Conservation (phyloP, 1,140 invertebrate species). For the Saccostrea glomerata region DNA sequence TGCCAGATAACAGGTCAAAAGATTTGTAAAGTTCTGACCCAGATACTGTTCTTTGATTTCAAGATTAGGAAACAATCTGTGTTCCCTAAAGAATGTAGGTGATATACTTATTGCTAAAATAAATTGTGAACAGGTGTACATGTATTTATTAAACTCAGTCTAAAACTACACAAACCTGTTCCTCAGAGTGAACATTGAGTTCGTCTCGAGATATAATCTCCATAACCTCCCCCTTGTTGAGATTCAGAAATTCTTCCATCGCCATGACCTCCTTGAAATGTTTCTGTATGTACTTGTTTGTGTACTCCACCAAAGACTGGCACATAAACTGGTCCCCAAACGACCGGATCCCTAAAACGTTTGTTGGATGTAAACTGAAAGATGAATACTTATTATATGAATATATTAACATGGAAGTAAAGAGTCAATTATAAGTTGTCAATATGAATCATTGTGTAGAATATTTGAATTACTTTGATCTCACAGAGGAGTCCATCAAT, state of each 20-base stretch:
- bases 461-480: too few species aligned
- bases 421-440: too few species aligned
- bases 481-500: too few species aligned
- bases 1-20: too few species aligned
- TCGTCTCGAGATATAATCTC: conserved; percentile 89
- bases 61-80: too few species aligned
- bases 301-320: conserved; percentile 85
- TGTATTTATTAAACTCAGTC: too few species aligned
- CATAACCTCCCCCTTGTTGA: conserved; percentile 84
- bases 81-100: too few species aligned
- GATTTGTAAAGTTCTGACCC: too few species aligned
- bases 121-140: too few species aligned
- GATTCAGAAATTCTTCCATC: conserved; percentile 88
- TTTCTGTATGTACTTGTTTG: conserved; percentile 90
- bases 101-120: too few species aligned
- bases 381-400: not conserved
- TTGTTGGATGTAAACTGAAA: conserved; percentile 88
- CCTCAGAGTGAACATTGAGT: conserved; percentile 85
- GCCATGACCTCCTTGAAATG: conserved; percentile 89
- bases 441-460: too few species aligned
- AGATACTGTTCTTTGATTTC: too few species aligned
- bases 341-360: conserved; percentile 89
- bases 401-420: not conserved
- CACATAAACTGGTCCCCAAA: conserved; percentile 92
- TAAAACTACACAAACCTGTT: conserved; percentile 79